phyloP scores from a whole-genome alignment of 64 coral and sea anemone genomes.

The Montipora efflorescens region DNA sequence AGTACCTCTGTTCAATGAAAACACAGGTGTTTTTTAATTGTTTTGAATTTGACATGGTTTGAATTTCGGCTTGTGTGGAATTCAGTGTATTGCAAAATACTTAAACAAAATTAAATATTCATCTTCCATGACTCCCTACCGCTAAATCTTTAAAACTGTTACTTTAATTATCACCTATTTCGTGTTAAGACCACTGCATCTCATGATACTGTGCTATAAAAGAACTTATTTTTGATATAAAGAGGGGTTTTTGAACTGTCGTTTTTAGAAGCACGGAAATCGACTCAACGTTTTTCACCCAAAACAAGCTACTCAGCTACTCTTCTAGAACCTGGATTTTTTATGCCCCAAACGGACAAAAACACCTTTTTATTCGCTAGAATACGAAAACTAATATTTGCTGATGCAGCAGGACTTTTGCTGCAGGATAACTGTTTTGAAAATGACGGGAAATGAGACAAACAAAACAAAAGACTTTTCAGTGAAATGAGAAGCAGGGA shows the following conservation, averaged over 20 bases:
- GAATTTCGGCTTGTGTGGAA: slow-evolving; percentile 24
- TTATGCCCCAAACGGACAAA: no score
- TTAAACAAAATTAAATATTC: slow-evolving; percentile 24
- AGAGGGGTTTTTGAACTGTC: not conserved
- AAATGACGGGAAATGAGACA: not conserved
- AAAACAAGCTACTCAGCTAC: not conserved
- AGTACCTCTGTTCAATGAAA: slow-evolving; percentile 3
- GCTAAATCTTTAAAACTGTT: slow-evolving; percentile 45
- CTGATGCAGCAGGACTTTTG: slow-evolving; percentile 21
- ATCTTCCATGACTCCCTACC: slow-evolving; percentile 26
- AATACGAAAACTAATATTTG: not conserved
- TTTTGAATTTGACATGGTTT: slow-evolving; percentile 20
- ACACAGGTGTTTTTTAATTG: slow-evolving; percentile 14
- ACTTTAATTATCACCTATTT: slow-evolving; percentile 50
- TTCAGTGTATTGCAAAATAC: not conserved
- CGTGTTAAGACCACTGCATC: not conserved
- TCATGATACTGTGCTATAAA: not conserved
- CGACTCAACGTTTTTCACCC: not conserved
- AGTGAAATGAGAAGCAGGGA: not conserved
- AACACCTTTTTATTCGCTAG: not conserved
- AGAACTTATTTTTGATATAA: slow-evolving; percentile 10
- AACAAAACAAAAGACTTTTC: not conserved
- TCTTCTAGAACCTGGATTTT: no score
- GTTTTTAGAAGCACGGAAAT: not conserved
- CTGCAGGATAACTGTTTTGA: not conserved